These are phyloP conservation scores for Siniperca undulata DNA, from an alignment of 2,797 vertebrate genomes.

Conservation along the genomic window DNA sequence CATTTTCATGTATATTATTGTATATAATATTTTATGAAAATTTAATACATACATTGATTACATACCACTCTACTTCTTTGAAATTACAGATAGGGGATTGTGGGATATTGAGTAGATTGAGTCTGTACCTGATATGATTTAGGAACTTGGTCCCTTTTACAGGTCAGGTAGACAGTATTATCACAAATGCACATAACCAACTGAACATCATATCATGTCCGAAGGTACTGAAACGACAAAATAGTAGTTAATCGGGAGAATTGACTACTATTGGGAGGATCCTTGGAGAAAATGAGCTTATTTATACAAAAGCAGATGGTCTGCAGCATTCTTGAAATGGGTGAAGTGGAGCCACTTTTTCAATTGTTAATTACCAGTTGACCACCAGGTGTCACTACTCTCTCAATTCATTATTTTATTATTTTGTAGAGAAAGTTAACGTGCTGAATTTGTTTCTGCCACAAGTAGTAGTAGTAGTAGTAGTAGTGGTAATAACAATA, in stretches of 20 bases:
- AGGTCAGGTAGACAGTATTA: background rate
- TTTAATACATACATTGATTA: too few species aligned
- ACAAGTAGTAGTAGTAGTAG: background rate
- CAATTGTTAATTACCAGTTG: background rate
- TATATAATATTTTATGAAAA: too few species aligned
- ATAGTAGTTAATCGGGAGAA: background rate
- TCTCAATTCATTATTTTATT: background rate
- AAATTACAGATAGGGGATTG: background rate
- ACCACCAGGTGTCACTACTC: constrained; percentile 26
- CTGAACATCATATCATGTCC: background rate
- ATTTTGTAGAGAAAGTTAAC: background rate
- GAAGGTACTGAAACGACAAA: background rate
- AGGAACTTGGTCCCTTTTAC: background rate
- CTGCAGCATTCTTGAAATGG: background rate
- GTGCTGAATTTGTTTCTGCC: background rate
- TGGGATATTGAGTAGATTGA: background rate
- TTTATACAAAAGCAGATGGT: background rate
- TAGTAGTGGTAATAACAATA: background rate
- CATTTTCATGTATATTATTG: too few species aligned
- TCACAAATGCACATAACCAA: background rate
- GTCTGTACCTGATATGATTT: background rate
- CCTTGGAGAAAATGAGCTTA: background rate
- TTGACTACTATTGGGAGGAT: too few species aligned
- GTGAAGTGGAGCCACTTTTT: background rate
- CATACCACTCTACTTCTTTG: background rate